These are phyloP conservation scores for Pangasius krempfi DNA, from an alignment of 2,797 vertebrate genomes.

Conservation along the genomic window DNA sequence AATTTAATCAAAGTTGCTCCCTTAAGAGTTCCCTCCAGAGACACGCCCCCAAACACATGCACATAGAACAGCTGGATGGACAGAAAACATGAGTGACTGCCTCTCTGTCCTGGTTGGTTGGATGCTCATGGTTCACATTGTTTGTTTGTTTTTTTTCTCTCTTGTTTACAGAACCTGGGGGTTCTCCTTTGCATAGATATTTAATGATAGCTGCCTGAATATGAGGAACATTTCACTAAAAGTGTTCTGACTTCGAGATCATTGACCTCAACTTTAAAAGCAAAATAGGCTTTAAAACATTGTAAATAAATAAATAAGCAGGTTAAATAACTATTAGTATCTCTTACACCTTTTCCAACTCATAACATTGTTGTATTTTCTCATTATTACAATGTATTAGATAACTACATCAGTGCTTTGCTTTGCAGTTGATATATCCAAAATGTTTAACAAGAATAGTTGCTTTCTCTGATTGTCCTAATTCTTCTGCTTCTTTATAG, in stretches of 20 bases:
- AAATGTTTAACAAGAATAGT: not conserved
- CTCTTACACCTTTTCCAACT: not conserved
- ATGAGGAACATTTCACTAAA: not conserved
- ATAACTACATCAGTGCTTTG: not conserved
- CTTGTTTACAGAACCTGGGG: not conserved
- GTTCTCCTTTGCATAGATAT: not conserved
- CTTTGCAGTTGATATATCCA: not conserved
- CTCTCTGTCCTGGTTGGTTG: not conserved
- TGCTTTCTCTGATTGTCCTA: not conserved
- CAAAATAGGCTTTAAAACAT: not conserved
- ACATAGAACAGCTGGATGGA: not conserved
- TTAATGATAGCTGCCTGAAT: not conserved
- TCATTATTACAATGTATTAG: not conserved
- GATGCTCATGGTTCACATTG: not conserved
- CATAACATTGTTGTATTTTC: not conserved
- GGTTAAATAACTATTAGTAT: slow-evolving; percentile 1
- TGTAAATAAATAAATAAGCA: not conserved
- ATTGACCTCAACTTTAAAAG: not conserved
- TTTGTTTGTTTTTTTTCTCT: not conserved
- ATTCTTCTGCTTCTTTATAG: not conserved
- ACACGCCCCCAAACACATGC: not conserved
- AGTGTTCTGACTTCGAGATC: not conserved
- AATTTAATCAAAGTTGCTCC: not conserved
- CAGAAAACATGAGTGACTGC: not conserved
- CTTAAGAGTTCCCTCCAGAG: not conserved